Conservation (phyloP, 2,888 invertebrate genomes). For the Mythimna ferrago region DNA sequence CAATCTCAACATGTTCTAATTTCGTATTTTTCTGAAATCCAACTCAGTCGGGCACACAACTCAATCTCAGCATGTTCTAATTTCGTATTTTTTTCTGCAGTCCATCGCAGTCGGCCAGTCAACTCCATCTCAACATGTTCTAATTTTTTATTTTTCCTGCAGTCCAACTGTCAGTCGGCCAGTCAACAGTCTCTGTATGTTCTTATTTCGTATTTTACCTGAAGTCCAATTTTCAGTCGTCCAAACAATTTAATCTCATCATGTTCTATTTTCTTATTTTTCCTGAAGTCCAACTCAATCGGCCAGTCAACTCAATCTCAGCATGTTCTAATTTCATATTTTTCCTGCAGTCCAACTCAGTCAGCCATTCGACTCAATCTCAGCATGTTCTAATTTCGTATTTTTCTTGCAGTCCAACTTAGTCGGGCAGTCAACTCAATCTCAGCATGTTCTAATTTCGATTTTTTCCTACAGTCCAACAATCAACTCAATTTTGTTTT, state of each 20-base stretch:
- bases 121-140: not conserved
- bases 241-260: not conserved
- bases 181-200: too few species aligned
- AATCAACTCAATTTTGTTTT: not conserved
- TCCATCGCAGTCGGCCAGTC: not conserved
- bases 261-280: not conserved
- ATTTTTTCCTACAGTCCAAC: not conserved
- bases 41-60: not conserved
- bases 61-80: not conserved
- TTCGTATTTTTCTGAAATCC: too few species aligned
- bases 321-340: not conserved
- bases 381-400: not conserved
- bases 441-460: not conserved
- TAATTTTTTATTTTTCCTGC: too few species aligned
- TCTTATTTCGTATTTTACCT: too few species aligned
- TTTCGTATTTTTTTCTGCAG: not conserved
- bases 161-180: too few species aligned
- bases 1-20: not conserved
- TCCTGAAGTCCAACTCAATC: too few species aligned
- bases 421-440: too few species aligned
- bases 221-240: not conserved
- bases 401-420: too few species aligned
- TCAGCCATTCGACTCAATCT: not conserved
- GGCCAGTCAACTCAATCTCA: not conserved
- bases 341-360: not conserved